Conservation (phyloP, 2,797 vertebrate species). For the Potorous gilbertii region DNA sequence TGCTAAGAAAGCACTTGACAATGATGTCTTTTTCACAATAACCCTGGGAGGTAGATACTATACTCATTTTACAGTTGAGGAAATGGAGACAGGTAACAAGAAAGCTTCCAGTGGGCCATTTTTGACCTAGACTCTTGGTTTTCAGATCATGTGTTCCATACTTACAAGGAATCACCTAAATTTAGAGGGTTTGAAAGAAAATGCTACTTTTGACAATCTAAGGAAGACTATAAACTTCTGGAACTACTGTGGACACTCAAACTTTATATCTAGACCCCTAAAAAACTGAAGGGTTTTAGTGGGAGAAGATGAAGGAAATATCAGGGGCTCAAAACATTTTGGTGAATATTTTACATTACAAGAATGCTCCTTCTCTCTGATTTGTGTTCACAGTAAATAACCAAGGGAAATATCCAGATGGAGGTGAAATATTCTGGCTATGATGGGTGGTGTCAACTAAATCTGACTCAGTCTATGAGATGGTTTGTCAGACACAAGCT, state of each 20-base stretch:
- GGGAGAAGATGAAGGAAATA: neutral
- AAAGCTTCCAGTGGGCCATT: neutral
- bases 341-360: constrained; percentile 19
- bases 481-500: neutral
- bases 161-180: neutral
- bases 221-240: neutral
- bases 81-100: neutral
- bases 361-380: constrained; percentile 50
- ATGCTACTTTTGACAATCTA: neutral
- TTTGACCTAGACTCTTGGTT: constrained; percentile 20
- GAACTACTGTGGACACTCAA: neutral
- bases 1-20: neutral
- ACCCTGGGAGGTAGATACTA: neutral
- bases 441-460: neutral
- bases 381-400: constrained; percentile 60
- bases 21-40: neutral
- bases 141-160: constrained; percentile 3
- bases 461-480: neutral
- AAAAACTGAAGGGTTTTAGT: neutral
- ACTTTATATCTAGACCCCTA: neutral
- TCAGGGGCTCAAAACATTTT: neutral
- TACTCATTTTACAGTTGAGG: neutral
- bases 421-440: constrained; percentile 49
- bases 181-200: neutral
- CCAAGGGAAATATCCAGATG: constrained; percentile 45